These are phyloP conservation scores for Amphilophus citrinellus DNA, from an alignment of 2,113 vertebrate genomes.

Conservation along the genomic window DNA sequence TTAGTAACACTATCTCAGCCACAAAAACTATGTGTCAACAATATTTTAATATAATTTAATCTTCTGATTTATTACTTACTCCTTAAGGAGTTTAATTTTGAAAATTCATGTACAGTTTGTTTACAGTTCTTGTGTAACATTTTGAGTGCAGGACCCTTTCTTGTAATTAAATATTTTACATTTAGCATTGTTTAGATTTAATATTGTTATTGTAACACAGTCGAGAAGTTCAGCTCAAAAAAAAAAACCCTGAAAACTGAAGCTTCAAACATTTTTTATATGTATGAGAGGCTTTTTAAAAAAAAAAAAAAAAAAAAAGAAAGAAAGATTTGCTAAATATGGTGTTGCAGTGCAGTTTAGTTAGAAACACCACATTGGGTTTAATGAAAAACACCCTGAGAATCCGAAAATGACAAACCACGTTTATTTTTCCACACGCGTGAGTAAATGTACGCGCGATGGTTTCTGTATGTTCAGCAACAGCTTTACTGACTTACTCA, in stretches of 20 bases:
- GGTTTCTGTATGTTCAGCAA: background rate
- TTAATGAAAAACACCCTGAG: background rate
- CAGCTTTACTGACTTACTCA: background rate
- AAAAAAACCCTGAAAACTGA: background rate
- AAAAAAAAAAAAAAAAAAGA: no score
- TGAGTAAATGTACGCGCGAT: background rate
- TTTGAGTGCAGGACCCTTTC: background rate
- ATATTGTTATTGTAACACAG: background rate
- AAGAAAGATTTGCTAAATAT: background rate
- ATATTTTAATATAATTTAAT: background rate
- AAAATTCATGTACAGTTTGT: background rate
- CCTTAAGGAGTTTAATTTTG: no score
- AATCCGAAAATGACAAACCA: background rate
- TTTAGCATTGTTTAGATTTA: background rate
- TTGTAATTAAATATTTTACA: background rate
- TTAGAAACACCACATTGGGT: background rate
- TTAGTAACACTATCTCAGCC: no score
- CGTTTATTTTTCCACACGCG: background rate
- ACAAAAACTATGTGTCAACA: background rate
- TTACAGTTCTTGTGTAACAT: background rate
- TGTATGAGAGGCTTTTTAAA: background rate
- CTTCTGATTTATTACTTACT: background rate
- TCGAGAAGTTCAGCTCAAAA: background rate
- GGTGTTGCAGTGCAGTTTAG: background rate
- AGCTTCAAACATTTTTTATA: background rate